phyloP scores from a whole-genome alignment of 2,888 invertebrate species.

The Punctoribates punctum region DNA sequence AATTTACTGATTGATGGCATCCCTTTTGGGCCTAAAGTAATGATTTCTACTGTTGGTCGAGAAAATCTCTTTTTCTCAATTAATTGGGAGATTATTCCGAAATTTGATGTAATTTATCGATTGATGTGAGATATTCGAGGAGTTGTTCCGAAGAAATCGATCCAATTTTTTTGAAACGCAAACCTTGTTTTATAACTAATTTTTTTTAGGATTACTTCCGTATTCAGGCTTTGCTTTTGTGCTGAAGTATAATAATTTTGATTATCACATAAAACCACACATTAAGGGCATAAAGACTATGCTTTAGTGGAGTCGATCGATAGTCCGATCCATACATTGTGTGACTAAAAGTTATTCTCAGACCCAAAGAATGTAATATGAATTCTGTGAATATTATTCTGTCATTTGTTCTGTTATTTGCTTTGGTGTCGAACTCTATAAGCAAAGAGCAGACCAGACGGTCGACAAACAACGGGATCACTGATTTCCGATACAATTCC shows the following conservation, averaged over 20 bases:
- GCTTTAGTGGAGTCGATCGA: neutral
- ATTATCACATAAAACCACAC: neutral
- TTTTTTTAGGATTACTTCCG: neutral
- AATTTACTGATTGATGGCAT: neutral
- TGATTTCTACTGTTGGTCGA: neutral
- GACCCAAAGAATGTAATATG: constrained; percentile 10
- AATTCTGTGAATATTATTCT: neutral
- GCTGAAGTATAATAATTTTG: neutral
- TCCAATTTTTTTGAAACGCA: neutral
- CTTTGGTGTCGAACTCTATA: neutral
- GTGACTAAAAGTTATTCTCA: neutral
- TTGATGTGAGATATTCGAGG: neutral
- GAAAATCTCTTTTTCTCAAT: neutral
- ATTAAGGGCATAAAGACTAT: neutral
- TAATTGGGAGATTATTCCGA: neutral
- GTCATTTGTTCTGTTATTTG: neutral
- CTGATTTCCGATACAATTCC: constrained; percentile 40
- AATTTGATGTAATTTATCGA: neutral
- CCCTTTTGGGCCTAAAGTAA: neutral
- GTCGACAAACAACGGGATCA: constrained; percentile 9
- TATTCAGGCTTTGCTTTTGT: constrained; percentile 1
- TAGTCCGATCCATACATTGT: neutral
- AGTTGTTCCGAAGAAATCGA: constrained; percentile 3
- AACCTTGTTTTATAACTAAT: neutral
- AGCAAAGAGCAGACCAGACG: neutral